Base-by-base conservation (phyloP, 2,888 invertebrate species). In the Punctoribates punctum region DNA sequence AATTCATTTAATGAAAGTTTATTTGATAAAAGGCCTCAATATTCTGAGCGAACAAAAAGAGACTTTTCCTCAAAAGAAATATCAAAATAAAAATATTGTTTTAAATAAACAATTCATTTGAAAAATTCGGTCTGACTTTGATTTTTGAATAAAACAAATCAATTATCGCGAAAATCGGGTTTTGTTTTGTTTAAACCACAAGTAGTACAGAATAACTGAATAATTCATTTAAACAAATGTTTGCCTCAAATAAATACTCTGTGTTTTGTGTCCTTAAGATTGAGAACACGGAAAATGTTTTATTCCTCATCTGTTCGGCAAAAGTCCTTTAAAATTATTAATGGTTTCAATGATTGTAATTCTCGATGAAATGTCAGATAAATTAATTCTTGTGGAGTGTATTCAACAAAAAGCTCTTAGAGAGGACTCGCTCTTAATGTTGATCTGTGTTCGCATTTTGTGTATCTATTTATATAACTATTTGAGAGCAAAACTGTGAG, bases 201-300 rank as follows among this genome's bases (percentile, higher is more conserved):
- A 60, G 60, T 60, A 27, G 51, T 51, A 60, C 27, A 15, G 13
- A 27, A 17, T 13, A 27, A 25, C 27, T 25, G 13, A 42, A 42
- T 57, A 57, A 23, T 57, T 23, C 27, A 27, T 60, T 60, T 60
- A 60, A 60, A 60, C 60, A 60, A 60, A 60, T 29, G 11, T 23
- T 27, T 27, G 60, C 1, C 23, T 27, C 27, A 23, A 27, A 60
- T 60, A 60, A 60, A 25, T 60, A 27, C 2, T 57, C 23, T 57
- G 57, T 51, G 51, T 51, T 51, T 51, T 51, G 51, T 51, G n/a
- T 51, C 51, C 34, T 34, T 51, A 57, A 57, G 57, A 57, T 23
- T 57, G 20, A 57, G 20, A 57, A 23, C 23, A 57, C 51, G 20
- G 51, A 51, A 51, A 51, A 51, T 42, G 42, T 42, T 42, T 17